Conservation (phyloP, 2,888 invertebrate genomes). For the Brachylomia viminalis region DNA sequence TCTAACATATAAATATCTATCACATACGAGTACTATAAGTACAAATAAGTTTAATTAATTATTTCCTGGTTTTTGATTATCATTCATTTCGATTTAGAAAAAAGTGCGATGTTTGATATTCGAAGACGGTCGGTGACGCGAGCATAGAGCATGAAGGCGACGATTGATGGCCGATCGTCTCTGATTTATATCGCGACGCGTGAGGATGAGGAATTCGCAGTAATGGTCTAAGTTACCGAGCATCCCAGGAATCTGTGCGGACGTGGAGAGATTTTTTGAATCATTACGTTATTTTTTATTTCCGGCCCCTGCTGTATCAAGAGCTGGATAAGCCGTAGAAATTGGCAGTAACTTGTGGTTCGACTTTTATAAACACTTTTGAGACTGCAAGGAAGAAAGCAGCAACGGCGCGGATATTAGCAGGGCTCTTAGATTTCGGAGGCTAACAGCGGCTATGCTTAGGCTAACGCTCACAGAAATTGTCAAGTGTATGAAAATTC, state of each 20-base stretch:
- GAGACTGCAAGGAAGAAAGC: too few relatives aligned
- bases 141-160: conserved; percentile 53
- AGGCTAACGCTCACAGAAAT: too few relatives aligned
- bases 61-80: neutral
- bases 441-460: too few relatives aligned
- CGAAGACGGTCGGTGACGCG: conserved; percentile 44
- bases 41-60: neutral
- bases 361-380: too few relatives aligned
- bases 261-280: conserved; percentile 32
- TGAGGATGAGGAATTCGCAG: conserved; percentile 41
- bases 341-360: neutral
- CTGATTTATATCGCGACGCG: conserved; percentile 51
- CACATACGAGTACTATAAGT: too few relatives aligned
- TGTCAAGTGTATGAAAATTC: too few relatives aligned
- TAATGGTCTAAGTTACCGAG: conserved; percentile 45
- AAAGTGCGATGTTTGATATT: conserved; percentile 30
- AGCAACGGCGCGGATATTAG: too few relatives aligned
- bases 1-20: too few relatives aligned
- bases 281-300: conserved; percentile 31
- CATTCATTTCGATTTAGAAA: conserved; percentile 27
- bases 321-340: neutral
- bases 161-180: conserved; percentile 56
- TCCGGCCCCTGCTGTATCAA: neutral
- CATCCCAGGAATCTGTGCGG: conserved; percentile 38
- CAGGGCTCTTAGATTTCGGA: too few relatives aligned